Base-by-base conservation (phyloP, 1,140 invertebrate species). In the Teleogryllus occipitalis region DNA sequence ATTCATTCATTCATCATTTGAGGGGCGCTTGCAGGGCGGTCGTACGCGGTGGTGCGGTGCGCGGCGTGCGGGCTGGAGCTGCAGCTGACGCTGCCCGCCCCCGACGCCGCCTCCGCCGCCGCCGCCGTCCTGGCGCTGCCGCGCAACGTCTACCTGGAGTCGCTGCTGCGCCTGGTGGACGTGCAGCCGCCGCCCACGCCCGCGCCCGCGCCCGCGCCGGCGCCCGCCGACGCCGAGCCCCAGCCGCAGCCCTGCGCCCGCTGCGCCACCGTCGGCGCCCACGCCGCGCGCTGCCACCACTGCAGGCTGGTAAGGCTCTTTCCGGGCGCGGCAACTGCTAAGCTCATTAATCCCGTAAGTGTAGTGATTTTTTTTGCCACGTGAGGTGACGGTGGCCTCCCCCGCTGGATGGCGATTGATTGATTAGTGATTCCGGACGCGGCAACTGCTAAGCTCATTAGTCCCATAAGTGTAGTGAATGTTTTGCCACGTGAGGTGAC, bases 71-170 rank as follows among this genome's bases (percentile, higher is more conserved):
- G 10, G 10, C 54, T 65, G 54, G 54, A 65, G 18, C 54, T 65
- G 54, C 54, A 65, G 18, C 54, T 65, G 10, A 2, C 54, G 46
- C 15, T 47, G 46, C 6, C 54, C 54, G 48, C 8, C 54, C 5
- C 4, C 14, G 22, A 8, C 54, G 14, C 39, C 7, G 47, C 18
- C 76, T 12, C 76, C 7, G 76, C 39, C 21, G n/a, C 39, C 12
- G n/a, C 21, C n/a, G 76, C 46, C 7, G n/a, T 77, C 7, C 0
- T 22, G 46, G 10, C 85, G 7, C 82, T 90, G n/a, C 90, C 90
- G 8, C 88, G 87, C 8, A 91, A 91, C 82, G 82, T 90, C 0
- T 89, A 89, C 84, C 88, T 90, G 74, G 87, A 90, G 78, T 88
- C 88, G 1, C 82, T 90, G 18, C 83, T 90, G 7, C 84, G 78